Evolutionary conservation across 2,113 vertebrate species (phyloP).

Genomic region (Ifrita kowaldi): DNA sequence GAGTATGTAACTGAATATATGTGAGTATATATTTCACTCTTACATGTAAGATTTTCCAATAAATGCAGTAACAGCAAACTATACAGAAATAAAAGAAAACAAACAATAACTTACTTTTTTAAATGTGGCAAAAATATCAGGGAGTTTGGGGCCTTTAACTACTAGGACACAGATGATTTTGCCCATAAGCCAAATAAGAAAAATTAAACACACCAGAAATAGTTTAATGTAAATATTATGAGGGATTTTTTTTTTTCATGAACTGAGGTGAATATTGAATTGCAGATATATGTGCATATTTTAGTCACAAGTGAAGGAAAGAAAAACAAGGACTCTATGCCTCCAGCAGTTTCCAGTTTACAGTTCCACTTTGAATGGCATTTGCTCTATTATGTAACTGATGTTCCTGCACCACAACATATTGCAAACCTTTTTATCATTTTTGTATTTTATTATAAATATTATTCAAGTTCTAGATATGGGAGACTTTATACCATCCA

Average conservation of each 20-base stretch:
- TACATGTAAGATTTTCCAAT: neutral
- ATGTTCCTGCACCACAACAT: neutral
- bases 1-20: neutral
- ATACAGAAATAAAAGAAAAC: neutral
- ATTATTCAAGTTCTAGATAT: neutral
- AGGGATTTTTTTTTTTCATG: neutral
- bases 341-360: neutral
- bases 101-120: neutral
- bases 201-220: neutral
- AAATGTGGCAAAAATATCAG: neutral
- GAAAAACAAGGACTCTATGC: neutral
- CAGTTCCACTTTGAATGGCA: neutral
- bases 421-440: neutral
- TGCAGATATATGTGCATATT: neutral
- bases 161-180: neutral
- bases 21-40: neutral
- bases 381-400: neutral
- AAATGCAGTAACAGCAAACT: neutral
- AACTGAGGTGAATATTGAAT: neutral
- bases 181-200: neutral
- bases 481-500: neutral
- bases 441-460: neutral
- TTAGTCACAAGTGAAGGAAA: neutral
- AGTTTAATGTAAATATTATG: neutral
- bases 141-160: neutral